A percentile compares a stretch with the other conserved stretches of the same genome.
Conservation (phyloP, 2,888 invertebrate genomes). For the Panopea generosa region DNA sequence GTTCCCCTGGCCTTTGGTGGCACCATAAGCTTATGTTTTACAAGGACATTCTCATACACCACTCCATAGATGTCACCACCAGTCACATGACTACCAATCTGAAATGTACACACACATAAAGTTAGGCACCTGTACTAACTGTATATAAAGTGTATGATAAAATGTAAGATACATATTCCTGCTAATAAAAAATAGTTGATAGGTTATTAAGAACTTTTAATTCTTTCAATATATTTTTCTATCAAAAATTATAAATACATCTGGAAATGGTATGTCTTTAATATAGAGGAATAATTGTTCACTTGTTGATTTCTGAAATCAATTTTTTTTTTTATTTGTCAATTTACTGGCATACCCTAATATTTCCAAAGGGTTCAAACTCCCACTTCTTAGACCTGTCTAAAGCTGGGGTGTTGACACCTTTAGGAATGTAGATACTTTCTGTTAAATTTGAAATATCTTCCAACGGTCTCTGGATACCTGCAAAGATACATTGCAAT, state of each 20-base stretch:
- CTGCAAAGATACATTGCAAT: conserved; percentile 72
- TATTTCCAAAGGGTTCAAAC: conserved; percentile 87
- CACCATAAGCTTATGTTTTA: conserved; percentile 98
- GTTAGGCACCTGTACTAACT: no score
- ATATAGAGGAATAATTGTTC: no score
- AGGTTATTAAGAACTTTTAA: no score
- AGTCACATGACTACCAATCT: conserved; percentile 98
- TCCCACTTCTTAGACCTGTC: conserved; percentile 95
- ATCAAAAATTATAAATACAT: no score
- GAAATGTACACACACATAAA: conserved; percentile 43
- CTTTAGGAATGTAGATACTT: conserved; percentile 99
- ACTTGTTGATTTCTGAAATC: no score
- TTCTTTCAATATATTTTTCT: no score
- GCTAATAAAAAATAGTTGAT: no score
- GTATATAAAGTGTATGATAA: no score
- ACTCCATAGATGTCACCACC: conserved; percentile 98
- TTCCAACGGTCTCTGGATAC: conserved; percentile 97
- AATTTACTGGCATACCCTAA: no score
- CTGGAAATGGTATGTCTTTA: no score
- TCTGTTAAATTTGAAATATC: conserved; percentile 97
- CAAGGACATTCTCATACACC: conserved; percentile 98
- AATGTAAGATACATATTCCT: no score
- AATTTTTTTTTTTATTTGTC: no score
- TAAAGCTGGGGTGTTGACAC: conserved; percentile 97
- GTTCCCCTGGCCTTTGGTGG: conserved; percentile 98